Conservation (phyloP, 1,140 invertebrate species). For the Drosophila leontia region DNA sequence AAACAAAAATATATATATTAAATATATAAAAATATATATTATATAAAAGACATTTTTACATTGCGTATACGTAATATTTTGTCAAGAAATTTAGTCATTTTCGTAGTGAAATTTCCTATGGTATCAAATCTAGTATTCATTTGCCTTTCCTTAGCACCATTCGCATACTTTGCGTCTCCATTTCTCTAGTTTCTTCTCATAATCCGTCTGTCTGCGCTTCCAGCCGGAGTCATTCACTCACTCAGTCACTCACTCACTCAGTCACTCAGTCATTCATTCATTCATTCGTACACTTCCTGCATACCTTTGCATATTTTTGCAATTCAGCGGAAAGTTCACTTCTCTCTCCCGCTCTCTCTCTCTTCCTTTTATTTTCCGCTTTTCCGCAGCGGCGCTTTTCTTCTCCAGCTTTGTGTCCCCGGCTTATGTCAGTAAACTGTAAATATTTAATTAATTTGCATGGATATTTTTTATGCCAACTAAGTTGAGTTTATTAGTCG, state of each 20-base stretch:
- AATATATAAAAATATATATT: neutral
- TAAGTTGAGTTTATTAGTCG: slow-evolving; percentile 81
- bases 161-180: slow-evolving; percentile 5
- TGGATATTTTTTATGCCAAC: slow-evolving; percentile 79
- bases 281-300: slow-evolving; percentile 49
- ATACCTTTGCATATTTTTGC: slow-evolving; percentile 83
- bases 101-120: neutral
- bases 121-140: neutral
- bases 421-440: slow-evolving; percentile 80
- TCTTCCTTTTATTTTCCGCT: slow-evolving; percentile 16
- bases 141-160: neutral
- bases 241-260: slow-evolving; percentile 45
- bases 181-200: neutral
- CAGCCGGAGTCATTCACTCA: slow-evolving; percentile 33
- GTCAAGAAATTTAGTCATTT: neutral
- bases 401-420: slow-evolving; percentile 24
- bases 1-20: too few species aligned
- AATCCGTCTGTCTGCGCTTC: slow-evolving; percentile 39
- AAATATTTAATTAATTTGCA: slow-evolving; percentile 83
- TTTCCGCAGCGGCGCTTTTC: slow-evolving; percentile 9
- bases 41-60: too few species aligned
- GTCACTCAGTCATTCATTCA: slow-evolving; percentile 47
- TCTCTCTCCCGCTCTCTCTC: slow-evolving; percentile 23
- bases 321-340: slow-evolving; percentile 79
- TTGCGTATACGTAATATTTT: neutral